Evolutionary conservation across 2,888 invertebrate genomes (phyloP).

Genomic region (Andrena bucephala): DNA sequence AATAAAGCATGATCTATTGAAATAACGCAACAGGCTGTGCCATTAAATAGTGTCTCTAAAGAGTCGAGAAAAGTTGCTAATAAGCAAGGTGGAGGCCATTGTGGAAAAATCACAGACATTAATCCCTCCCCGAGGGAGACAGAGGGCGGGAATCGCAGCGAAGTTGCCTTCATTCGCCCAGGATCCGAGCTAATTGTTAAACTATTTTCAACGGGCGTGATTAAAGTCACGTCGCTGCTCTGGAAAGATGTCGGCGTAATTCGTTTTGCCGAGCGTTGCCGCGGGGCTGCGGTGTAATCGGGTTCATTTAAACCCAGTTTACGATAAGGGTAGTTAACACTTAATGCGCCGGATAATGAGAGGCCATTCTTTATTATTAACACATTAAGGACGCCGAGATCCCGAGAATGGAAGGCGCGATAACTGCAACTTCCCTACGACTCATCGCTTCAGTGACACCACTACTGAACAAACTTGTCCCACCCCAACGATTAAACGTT

Average conservation of each 20-base stretch:
- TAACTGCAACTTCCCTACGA: conserved; percentile 11
- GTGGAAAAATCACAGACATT: background rate
- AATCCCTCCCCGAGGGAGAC: background rate
- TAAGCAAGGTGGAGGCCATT: background rate
- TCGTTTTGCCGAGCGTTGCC: conserved; percentile 44
- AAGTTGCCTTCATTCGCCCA: conserved; percentile 32
- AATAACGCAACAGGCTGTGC: background rate
- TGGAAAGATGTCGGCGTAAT: conserved; percentile 60
- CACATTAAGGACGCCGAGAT: conserved; percentile 29
- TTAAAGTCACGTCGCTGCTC: conserved; percentile 48
- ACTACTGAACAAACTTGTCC: background rate
- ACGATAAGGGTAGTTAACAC: conserved; percentile 56
- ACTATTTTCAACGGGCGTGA: conserved; percentile 40
- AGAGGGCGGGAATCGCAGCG: background rate
- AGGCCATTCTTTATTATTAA: conserved; percentile 49
- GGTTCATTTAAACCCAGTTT: conserved; percentile 67
- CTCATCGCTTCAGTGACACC: background rate
- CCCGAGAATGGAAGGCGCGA: conserved; percentile 14
- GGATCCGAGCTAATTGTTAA: conserved; percentile 48
- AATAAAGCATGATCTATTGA: too few relatives aligned
- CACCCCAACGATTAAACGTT: background rate
- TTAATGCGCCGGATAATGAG: conserved; percentile 51
- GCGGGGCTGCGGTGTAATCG: conserved; percentile 54
- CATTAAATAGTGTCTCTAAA: background rate
- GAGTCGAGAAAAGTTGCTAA: background rate